phyloP scores from a whole-genome alignment of 2,113 vertebrate species.

The Tachycineta bicolor region DNA sequence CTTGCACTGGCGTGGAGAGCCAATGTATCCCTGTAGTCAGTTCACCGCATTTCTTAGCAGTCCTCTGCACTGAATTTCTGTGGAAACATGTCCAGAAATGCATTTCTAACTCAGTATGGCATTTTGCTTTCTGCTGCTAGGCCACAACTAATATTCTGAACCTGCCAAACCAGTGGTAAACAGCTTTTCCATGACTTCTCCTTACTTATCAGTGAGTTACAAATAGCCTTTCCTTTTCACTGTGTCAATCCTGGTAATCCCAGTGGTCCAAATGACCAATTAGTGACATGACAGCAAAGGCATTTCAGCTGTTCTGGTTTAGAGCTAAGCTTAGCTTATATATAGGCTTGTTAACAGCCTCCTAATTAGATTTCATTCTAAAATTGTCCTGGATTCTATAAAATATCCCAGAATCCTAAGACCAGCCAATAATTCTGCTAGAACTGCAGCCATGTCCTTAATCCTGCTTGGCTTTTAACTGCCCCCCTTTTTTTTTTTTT shows the following conservation, averaged over 20 bases:
- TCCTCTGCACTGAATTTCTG: background rate
- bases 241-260: slow-evolving; percentile 48
- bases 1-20: background rate
- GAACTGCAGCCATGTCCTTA: background rate
- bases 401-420: slow-evolving; percentile 24
- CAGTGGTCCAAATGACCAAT: slow-evolving; percentile 56
- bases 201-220: slow-evolving; percentile 45
- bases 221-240: slow-evolving; percentile 58
- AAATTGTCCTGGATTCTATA: slow-evolving; percentile 26
- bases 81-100: background rate
- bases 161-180: background rate
- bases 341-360: slow-evolving; percentile 52
- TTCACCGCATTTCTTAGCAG: background rate
- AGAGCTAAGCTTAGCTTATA: slow-evolving; percentile 31
- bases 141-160: background rate
- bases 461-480: background rate
- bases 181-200: slow-evolving; percentile 15
- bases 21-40: background rate
- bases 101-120: background rate
- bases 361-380: slow-evolving; percentile 67
- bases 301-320: slow-evolving; percentile 22
- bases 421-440: background rate
- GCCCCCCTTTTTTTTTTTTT: background rate
- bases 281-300: slow-evolving; percentile 43
- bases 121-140: slow-evolving; percentile 15